Conservation (phyloP, 1,140 invertebrate genomes). For the Drosophila parvula region DNA sequence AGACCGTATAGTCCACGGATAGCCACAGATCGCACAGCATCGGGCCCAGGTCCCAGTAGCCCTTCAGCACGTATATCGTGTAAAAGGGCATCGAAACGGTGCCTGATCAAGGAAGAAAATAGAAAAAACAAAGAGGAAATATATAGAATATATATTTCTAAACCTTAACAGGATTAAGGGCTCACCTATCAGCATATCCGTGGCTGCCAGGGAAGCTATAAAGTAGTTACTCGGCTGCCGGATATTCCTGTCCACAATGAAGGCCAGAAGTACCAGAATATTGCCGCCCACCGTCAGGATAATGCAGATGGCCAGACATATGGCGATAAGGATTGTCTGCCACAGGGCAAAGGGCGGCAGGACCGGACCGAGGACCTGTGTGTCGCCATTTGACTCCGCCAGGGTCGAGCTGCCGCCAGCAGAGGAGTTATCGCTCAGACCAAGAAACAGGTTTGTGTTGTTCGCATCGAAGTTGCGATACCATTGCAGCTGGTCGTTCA, state of each 20-base stretch:
- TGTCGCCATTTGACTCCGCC: slow-evolving; percentile 50
- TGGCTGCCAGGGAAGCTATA: slow-evolving; percentile 98
- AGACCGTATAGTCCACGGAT: slow-evolving; percentile 99
- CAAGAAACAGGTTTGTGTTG: slow-evolving; percentile 48
- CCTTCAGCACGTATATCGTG: slow-evolving; percentile 97
- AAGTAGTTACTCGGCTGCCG: slow-evolving; percentile 99
- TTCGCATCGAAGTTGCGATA: slow-evolving; percentile 71
- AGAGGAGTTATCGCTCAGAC: slow-evolving; percentile 38
- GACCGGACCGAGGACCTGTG: slow-evolving; percentile 85
- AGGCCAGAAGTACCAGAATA: slow-evolving; percentile 97
- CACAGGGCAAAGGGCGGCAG: slow-evolving; percentile 95
- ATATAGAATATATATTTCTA: not conserved
- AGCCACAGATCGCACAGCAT: slow-evolving; percentile 99
- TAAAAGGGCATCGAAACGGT: slow-evolving; percentile 97
- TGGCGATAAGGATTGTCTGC: slow-evolving; percentile 96
- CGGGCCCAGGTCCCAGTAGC: slow-evolving; percentile 98
- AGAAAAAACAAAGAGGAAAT: not conserved
- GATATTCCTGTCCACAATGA: slow-evolving; percentile 98
- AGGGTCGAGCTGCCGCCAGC: slow-evolving; percentile 21
- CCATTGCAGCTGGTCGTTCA: slow-evolving; percentile 69
- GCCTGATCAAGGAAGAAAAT: slow-evolving; percentile 86
- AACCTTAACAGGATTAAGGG: slow-evolving; percentile 31
- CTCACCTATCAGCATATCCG: slow-evolving; percentile 98
- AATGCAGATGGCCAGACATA: slow-evolving; percentile 94
- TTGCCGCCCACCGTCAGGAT: slow-evolving; percentile 97